Percentiles rank a stretch among this genome's conserved stretches.
These are phyloP conservation scores for Rhinoderma darwinii DNA, from an alignment of 2,113 vertebrate genomes.

Conservation along the genomic window DNA sequence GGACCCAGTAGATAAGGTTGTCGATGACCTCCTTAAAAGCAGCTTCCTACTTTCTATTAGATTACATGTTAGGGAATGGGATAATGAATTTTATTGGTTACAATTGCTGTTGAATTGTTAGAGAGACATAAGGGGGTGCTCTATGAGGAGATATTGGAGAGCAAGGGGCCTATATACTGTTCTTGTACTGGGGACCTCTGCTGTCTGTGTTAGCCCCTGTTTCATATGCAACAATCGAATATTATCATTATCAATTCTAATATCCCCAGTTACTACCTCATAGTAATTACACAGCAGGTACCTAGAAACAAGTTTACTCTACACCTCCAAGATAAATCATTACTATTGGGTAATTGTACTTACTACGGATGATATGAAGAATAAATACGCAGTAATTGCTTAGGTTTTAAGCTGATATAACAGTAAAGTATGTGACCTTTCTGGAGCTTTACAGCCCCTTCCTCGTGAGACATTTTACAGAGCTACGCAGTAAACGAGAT, in stretches of 20 bases:
- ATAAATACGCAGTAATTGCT: neutral
- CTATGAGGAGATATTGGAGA: too few relatives aligned
- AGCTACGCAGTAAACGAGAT: constrained; percentile 31
- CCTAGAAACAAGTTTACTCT: neutral
- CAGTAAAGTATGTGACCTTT: neutral
- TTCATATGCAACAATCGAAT: neutral
- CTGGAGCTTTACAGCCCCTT: neutral
- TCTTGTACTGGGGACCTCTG: too few relatives aligned
- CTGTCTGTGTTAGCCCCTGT: too few relatives aligned
- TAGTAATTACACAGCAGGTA: neutral
- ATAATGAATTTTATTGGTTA: too few relatives aligned
- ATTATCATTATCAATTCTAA: neutral
- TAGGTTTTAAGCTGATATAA: neutral
- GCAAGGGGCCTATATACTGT: too few relatives aligned
- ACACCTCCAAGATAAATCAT: neutral
- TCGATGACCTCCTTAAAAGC: too few relatives aligned
- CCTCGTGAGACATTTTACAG: constrained; percentile 40
- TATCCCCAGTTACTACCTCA: neutral
- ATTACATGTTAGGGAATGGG: too few relatives aligned
- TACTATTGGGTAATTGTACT: neutral
- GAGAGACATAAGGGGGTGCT: too few relatives aligned
- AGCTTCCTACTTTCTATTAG: too few relatives aligned
- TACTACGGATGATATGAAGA: neutral
- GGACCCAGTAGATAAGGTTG: too few relatives aligned
- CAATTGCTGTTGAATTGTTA: too few relatives aligned